phyloP scores from a whole-genome alignment of 2,888 invertebrate species.

The Eupithecia dodoneata region DNA sequence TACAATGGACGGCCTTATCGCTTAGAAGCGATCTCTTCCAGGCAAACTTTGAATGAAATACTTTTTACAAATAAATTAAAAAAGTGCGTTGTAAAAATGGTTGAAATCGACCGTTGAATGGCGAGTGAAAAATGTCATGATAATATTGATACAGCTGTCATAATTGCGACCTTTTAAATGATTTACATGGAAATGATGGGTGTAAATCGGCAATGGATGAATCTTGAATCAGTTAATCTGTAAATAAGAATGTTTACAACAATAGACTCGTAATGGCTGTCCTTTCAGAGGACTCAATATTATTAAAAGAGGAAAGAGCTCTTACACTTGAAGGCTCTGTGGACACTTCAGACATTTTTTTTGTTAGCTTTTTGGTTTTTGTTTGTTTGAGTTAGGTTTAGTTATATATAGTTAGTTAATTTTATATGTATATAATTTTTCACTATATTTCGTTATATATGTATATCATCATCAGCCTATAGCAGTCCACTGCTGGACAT shows the following conservation, averaged over 20 bases:
- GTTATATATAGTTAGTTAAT: too few relatives aligned
- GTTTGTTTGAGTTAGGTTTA: neutral
- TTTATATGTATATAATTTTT: too few relatives aligned
- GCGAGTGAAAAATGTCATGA: constrained; percentile 35
- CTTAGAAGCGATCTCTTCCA: too few relatives aligned
- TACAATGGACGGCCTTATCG: too few relatives aligned
- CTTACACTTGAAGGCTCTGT: too few relatives aligned
- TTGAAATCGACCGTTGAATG: constrained; percentile 3
- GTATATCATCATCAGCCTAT: too few relatives aligned
- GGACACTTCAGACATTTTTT: neutral
- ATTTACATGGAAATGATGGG: constrained; percentile 27
- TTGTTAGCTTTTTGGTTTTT: neutral
- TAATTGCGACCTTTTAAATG: constrained; percentile 37
- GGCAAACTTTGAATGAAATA: too few relatives aligned
- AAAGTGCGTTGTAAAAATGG: too few relatives aligned
- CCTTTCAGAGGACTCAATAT: neutral
- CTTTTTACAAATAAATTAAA: too few relatives aligned
- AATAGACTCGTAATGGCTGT: neutral
- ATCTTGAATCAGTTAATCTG: constrained; percentile 10
- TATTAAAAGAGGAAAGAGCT: neutral
- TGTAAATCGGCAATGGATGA: constrained; percentile 16
- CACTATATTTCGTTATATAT: too few relatives aligned
- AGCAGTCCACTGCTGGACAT: too few relatives aligned
- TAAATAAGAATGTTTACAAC: neutral
- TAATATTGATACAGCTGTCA: constrained; percentile 40